A percentile compares a stretch with the other conserved stretches of the same genome.
Conservation (phyloP, 2,797 vertebrate genomes). For the Tokudaia muenninki region DNA sequence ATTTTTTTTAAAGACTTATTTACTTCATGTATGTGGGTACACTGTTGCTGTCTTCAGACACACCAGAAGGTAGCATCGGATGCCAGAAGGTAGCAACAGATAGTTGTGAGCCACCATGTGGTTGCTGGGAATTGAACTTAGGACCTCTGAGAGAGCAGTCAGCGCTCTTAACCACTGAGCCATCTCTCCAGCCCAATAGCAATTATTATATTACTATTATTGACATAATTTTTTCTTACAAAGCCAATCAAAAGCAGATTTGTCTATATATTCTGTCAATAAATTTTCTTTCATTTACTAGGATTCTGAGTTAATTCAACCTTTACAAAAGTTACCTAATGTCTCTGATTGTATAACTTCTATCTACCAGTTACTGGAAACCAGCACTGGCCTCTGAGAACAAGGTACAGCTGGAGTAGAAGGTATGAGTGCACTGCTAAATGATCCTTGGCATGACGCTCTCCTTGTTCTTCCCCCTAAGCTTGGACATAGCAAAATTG, state of each 20-base stretch:
- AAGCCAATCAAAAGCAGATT: constrained; percentile 26
- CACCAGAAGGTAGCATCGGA: too few species aligned
- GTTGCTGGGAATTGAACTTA: too few species aligned
- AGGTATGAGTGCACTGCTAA: neutral
- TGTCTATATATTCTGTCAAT: constrained; percentile 7
- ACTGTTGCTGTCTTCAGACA: too few species aligned
- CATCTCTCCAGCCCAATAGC: neutral
- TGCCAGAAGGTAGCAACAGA: too few species aligned
- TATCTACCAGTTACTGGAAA: neutral
- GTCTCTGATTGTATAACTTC: neutral
- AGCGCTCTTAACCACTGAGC: too few species aligned
- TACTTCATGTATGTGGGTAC: too few species aligned
- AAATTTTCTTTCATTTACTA: constrained; percentile 47
- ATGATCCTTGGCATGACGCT: neutral
- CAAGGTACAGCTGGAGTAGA: neutral
- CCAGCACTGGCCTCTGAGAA: neutral
- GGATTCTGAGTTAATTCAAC: neutral
- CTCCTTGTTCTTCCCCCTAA: constrained; percentile 22
- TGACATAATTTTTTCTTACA: neutral
- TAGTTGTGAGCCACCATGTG: too few species aligned
- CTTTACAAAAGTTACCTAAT: constrained; percentile 6
- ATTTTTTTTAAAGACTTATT: too few species aligned
- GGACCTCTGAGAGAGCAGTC: too few species aligned
- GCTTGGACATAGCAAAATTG: neutral
- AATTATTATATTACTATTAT: neutral